Conservation (phyloP, 2,888 invertebrate genomes). For the Synergus gifuensis region DNA sequence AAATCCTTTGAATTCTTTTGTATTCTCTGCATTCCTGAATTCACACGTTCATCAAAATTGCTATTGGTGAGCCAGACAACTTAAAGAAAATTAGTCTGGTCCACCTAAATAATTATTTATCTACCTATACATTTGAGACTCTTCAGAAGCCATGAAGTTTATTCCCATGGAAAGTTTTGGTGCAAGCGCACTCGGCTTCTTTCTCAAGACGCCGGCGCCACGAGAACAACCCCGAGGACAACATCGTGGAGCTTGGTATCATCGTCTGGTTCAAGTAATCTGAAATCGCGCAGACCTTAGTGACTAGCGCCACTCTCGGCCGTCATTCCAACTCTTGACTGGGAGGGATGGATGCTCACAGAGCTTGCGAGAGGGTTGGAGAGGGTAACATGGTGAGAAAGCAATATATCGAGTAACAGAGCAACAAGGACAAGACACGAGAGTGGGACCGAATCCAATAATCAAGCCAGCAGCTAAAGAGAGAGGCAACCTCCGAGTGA, state of each 20-base stretch:
- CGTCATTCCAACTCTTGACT: not conserved
- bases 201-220: conserved; percentile 6
- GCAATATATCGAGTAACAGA: not conserved
- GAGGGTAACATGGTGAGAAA: not conserved
- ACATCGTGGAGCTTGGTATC: conserved; percentile 4
- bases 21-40: too few relatives aligned
- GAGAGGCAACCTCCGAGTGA: conserved; percentile 12
- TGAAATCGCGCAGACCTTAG: conserved; percentile 20
- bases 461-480: not conserved
- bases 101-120: too few relatives aligned
- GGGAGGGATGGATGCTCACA: conserved; percentile 13
- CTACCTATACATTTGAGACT: conserved; percentile 1
- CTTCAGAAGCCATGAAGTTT: conserved; percentile 9
- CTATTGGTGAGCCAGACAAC: too few relatives aligned
- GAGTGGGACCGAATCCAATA: conserved; percentile 6
- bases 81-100: too few relatives aligned
- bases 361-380: not conserved
- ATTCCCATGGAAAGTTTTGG: conserved; percentile 13
- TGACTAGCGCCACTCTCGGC: conserved; percentile 14
- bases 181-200: not conserved
- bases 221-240: not conserved
- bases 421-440: not conserved
- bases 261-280: conserved; percentile 4
- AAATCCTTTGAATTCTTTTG: too few relatives aligned
- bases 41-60: too few relatives aligned